These are phyloP conservation scores for Meghimatium bilineatum DNA, from an alignment of 2,888 invertebrate genomes.

Conservation along the genomic window DNA sequence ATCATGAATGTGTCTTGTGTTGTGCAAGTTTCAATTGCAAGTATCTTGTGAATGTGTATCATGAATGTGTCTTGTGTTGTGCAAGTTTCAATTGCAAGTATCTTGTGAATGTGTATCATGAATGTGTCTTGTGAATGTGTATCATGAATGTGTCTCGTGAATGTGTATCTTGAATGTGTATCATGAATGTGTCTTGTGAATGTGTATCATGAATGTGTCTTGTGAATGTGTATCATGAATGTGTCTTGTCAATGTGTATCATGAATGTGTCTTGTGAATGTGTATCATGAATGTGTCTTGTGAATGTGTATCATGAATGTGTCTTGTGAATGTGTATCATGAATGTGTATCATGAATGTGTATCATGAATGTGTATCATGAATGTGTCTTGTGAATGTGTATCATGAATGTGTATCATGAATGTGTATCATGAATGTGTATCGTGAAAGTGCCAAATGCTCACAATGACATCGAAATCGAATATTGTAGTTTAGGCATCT, in stretches of 20 bases:
- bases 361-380: background rate
- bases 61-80: no score
- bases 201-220: background rate
- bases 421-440: no score
- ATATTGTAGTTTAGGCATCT: slow-evolving; percentile 49
- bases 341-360: background rate
- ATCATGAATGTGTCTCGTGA: background rate
- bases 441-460: background rate
- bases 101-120: background rate
- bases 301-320: background rate
- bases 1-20: background rate
- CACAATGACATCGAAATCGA: slow-evolving; percentile 50
- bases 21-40: no score
- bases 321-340: no score
- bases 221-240: no score
- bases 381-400: background rate
- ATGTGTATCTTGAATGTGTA: background rate
- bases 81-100: no score
- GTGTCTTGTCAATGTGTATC: background rate
- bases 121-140: background rate
- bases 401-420: no score
- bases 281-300: no score
- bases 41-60: background rate
- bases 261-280: no score
- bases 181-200: background rate